Conservation (phyloP, 2,888 invertebrate species). For the Scaptomyza flava region DNA sequence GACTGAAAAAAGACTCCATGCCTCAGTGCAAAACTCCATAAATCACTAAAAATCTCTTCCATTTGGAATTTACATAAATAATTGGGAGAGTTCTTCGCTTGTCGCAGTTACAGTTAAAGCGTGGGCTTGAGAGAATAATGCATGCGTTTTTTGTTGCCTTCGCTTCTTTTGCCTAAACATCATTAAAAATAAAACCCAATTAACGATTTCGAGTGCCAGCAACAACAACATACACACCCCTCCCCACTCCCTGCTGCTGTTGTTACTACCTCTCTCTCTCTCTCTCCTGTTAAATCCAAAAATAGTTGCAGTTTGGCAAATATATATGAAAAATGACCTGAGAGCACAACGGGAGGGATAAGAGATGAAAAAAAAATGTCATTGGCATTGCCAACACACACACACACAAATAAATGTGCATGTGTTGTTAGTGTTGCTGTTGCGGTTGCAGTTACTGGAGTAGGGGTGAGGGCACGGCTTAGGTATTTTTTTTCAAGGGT, state of each 20-base stretch:
- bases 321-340: slow-evolving; percentile 52
- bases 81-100: slow-evolving; percentile 27
- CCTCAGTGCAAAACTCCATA: slow-evolving; percentile 36
- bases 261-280: not conserved
- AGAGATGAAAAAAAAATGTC: slow-evolving; percentile 52
- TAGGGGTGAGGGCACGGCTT: slow-evolving; percentile 6
- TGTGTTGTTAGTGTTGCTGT: slow-evolving; percentile 50
- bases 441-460: slow-evolving; percentile 51
- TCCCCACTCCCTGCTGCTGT: slow-evolving; percentile 14
- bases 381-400: slow-evolving; percentile 64
- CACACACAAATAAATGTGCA: not conserved
- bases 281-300: slow-evolving; percentile 30
- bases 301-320: slow-evolving; percentile 76
- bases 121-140: slow-evolving; percentile 33
- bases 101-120: slow-evolving; percentile 16
- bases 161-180: slow-evolving; percentile 59
- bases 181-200: slow-evolving; percentile 77
- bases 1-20: not conserved
- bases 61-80: slow-evolving; percentile 70
- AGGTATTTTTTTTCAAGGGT: slow-evolving; percentile 31
- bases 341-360: slow-evolving; percentile 22
- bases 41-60: slow-evolving; percentile 54
- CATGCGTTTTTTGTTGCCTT: slow-evolving; percentile 37
- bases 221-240: slow-evolving; percentile 24
- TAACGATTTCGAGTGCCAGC: slow-evolving; percentile 68